Base-by-base conservation (phyloP, 2,113 vertebrate species). In the Prinia subflava region DNA sequence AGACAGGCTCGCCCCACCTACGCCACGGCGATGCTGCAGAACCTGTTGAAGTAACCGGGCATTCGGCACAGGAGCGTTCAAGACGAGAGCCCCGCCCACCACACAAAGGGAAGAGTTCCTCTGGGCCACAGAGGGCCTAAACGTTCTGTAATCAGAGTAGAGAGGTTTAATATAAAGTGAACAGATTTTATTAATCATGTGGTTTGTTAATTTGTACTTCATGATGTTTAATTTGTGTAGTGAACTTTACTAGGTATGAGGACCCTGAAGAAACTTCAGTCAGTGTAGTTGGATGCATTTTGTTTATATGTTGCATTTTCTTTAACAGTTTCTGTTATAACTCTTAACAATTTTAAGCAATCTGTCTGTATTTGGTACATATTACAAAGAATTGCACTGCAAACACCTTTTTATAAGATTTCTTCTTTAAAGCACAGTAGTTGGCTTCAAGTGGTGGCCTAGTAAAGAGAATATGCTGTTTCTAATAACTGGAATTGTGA, bases 21-120 rank as follows among this genome's bases (percentile, higher is more conserved):
- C 2, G 99, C 99, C 22, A 99, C 99, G 0, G 99, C 99, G 56
- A 99, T 99, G 99, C 98, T 99, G 94, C 99, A 99, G 98, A 99
- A 96, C 94, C 96, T 98, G 30, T 63, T 99, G 30, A 99, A 99
- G 83, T 99, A 98, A 98, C 37, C 3, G 46, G 35, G 80, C 35
- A 5, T 20, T 59, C 17, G n/a, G 57, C 81, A 27, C 47, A 2
- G 81, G 27, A 14, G 71, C 3, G 1, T 31, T 46, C 1, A 4
- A 52, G 78, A 44, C 22, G 89, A 84, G 88, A 67, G 39, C 55
- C 64, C 56, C 63, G 55, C 31, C 92, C 4, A 1, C 7, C 59
- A 93, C 56, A 69, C 90, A 96, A 97, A 98, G 98, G 97, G 97
- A 98, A 97, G 91, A 83, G 92, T 39, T 86, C 93, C 97, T 97